A percentile compares a stretch with the other conserved stretches of the same genome.
Conservation (phyloP, 1,140 invertebrate genomes). For the Drosophila sulfurigaster region DNA sequence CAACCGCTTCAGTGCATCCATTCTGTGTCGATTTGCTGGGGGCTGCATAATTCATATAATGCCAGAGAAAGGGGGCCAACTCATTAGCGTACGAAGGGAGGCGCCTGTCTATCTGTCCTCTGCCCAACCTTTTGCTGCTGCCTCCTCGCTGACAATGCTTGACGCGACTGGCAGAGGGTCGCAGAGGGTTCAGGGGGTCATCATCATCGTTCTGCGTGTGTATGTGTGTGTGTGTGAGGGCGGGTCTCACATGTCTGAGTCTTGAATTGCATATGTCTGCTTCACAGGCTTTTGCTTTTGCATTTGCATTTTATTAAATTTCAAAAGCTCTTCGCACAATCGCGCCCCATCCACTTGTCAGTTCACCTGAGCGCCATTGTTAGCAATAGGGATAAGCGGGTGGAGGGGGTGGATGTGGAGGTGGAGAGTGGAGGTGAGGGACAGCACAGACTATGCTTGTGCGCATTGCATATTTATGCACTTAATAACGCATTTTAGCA, state of each 20-base stretch:
- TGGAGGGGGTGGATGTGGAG: not conserved
- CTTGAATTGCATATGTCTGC: slow-evolving; percentile 68
- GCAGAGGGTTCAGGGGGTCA: not conserved
- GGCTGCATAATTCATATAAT: slow-evolving; percentile 68
- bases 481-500: slow-evolving; percentile 84
- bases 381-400: slow-evolving; percentile 9
- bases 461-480: slow-evolving; percentile 82
- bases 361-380: slow-evolving; percentile 68
- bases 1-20: slow-evolving; percentile 62
- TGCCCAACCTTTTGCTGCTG: no score
- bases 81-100: slow-evolving; percentile 66
- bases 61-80: slow-evolving; percentile 53
- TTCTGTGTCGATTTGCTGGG: slow-evolving; percentile 11
- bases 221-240: not conserved
- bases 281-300: slow-evolving; percentile 54
- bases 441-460: slow-evolving; percentile 6
- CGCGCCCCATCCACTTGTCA: slow-evolving; percentile 33
- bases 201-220: not conserved
- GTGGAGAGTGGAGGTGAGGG: not conserved
- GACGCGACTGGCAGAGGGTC: not conserved
- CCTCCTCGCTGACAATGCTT: slow-evolving; percentile 2
- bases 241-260: slow-evolving; percentile 43
- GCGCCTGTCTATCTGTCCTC: not conserved
- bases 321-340: slow-evolving; percentile 72
- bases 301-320: slow-evolving; percentile 84